Evolutionary conservation across 30 jellyfish, hydroid and myxozoan species (phyloP).

Genomic region (Hydractinia symbiolongicarpus): DNA sequence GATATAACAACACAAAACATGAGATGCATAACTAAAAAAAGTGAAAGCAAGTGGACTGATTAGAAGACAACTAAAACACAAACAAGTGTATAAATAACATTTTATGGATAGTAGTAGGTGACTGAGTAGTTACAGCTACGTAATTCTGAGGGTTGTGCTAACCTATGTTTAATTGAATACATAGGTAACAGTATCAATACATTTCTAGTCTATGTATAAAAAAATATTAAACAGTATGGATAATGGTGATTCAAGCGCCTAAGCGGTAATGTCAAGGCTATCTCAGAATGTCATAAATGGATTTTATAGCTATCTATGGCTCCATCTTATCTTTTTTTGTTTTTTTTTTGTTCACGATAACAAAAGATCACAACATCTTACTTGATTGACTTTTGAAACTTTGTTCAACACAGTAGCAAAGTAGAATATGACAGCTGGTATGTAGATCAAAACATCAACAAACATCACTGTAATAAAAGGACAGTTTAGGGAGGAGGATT

Average conservation of each 20-base stretch:
- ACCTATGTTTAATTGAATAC: not conserved
- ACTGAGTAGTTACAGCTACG: not conserved
- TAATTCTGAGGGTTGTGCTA: not conserved
- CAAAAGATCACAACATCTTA: not conserved
- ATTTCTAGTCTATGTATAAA: too few species aligned
- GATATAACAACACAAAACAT: constrained; percentile 50
- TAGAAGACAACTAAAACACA: not conserved
- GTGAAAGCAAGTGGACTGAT: not conserved
- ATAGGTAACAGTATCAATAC: too few species aligned
- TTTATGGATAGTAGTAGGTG: too few species aligned
- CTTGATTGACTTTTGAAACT: not conserved
- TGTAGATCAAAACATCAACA: constrained; percentile 66
- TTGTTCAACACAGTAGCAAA: not conserved
- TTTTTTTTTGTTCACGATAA: not conserved
- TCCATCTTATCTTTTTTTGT: not conserved
- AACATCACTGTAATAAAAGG: constrained; percentile 49
- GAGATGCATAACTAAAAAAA: too few species aligned
- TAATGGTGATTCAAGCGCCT: not conserved
- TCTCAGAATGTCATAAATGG: too few species aligned
- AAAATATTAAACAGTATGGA: not conserved
- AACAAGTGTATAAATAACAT: too few species aligned
- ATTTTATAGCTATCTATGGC: too few species aligned
- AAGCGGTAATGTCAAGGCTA: too few species aligned
- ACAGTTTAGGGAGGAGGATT: not conserved
- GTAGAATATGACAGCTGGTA: constrained; percentile 40